Base-by-base conservation (phyloP, 2,113 vertebrate genomes). In the Anser cygnoides region DNA sequence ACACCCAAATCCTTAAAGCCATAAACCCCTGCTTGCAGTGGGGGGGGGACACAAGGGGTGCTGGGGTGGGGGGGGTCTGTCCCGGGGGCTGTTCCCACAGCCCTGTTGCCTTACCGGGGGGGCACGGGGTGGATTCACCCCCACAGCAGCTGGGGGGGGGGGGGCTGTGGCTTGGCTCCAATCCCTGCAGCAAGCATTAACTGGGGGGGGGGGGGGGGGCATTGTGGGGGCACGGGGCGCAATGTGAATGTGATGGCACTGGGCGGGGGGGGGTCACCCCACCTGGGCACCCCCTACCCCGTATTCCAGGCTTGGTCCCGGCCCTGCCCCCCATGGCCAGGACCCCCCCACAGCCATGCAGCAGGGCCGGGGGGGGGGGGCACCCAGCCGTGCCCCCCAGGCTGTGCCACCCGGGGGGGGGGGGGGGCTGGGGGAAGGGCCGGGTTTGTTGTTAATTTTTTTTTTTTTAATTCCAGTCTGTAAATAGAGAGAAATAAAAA, bases 401-500 rank as follows among this genome's bases (percentile, higher is more conserved):
- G 22, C 41, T 77, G 54, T 41, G 58, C 41, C 25, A 1, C 5
- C 43, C 13, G 18, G 44, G 0, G 55, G 39, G 39, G 37, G 37
- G 37, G 39, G 11, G 22, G 23, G 4, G 39, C 31, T 4, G 23
- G 16, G 49, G 49, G 10, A 31, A 22, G 58, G 54, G 55, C 25
- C 58, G 68, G 82, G 6, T 79, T 67, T 67, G 49, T 76, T 80
- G 46, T 84, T 28, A 43, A 6, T 72, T 63, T 58, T 70, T 41
- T 29, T 61, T 14, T 81, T 91, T 88, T 84, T 18, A 63, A 57
- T 80, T 58, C 52, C 46, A 87, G 14, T 77, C 74, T 95, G 94
- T 95, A 95, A 95, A 94, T 96, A 94, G 21, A 84, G 85, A 89
- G 67, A 91, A 96, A 91, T 95, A 94, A 95, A 95, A 95, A 59